A percentile compares a stretch with the other conserved stretches of the same genome.
Conservation (phyloP, 1,140 invertebrate genomes). For the Drosophila malerkotliana region DNA sequence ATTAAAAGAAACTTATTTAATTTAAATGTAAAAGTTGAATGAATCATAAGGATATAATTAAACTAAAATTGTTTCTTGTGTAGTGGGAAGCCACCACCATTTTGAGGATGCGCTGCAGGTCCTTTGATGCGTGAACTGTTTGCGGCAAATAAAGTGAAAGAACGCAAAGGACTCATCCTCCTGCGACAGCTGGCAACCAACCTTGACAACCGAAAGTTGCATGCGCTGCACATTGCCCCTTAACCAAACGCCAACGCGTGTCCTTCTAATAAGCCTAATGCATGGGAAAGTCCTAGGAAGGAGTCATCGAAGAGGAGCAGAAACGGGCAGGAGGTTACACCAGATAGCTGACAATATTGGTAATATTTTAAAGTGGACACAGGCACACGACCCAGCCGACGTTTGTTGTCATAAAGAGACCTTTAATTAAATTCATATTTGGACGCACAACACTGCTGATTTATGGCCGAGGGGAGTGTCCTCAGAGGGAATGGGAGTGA, state of each 20-base stretch:
- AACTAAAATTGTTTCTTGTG: conserved; percentile 4
- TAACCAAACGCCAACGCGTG: conserved; percentile 54
- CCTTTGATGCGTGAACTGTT: conserved; percentile 69
- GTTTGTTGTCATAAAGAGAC: conserved; percentile 72
- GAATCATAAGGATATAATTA: neutral
- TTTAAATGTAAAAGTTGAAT: neutral
- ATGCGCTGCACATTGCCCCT: conserved; percentile 55
- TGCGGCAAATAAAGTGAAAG: conserved; percentile 47
- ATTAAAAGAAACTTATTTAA: neutral
- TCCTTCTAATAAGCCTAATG: conserved; percentile 79
- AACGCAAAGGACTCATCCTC: conserved; percentile 20
- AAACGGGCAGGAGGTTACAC: conserved; percentile 48
- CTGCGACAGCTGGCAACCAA: conserved; percentile 21
- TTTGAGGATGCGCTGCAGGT: conserved; percentile 58
- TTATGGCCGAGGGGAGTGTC: conserved; percentile 41
- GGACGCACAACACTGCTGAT: conserved; percentile 59
- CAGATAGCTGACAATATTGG: conserved; percentile 74
- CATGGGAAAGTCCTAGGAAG: conserved; percentile 38
- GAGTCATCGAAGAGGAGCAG: conserved; percentile 2
- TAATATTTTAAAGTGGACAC: conserved; percentile 76
- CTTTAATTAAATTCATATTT: conserved; percentile 82
- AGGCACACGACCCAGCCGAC: conserved; percentile 57
- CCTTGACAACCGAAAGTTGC: conserved; percentile 67
- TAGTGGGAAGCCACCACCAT: conserved; percentile 26
- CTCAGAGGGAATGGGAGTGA: neutral